phyloP scores from a whole-genome alignment of 2,113 vertebrate genomes.

The Azemiops feae region DNA sequence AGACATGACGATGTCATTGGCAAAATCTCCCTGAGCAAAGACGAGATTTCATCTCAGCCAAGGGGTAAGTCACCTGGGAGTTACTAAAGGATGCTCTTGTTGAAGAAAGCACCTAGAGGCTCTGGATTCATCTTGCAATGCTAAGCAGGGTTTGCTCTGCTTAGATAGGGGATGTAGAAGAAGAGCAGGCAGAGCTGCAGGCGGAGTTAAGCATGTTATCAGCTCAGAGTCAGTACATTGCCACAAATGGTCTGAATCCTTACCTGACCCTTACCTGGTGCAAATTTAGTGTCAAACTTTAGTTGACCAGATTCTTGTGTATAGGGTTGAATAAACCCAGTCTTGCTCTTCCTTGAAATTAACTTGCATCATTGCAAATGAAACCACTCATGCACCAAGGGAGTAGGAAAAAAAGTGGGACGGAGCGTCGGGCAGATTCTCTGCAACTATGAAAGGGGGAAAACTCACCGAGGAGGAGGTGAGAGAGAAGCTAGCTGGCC shows the following conservation, averaged over 20 bases:
- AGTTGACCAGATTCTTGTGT: too few relatives aligned
- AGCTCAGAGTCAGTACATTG: too few relatives aligned
- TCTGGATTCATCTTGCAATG: neutral
- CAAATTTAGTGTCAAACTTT: too few relatives aligned
- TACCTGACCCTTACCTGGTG: too few relatives aligned
- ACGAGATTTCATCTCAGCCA: conserved; percentile 73
- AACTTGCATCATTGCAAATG: neutral
- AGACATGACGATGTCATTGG: conserved; percentile 89
- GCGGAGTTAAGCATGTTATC: too few relatives aligned
- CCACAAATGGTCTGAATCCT: too few relatives aligned
- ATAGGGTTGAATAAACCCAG: too few relatives aligned
- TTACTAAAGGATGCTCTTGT: neutral
- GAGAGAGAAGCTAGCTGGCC: too few relatives aligned
- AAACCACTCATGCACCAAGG: neutral
- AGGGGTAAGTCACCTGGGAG: conserved; percentile 71
- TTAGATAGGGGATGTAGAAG: too few relatives aligned
- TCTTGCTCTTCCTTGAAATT: neutral
- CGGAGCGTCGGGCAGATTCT: neutral
- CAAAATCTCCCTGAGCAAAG: conserved; percentile 83
- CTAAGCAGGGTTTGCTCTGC: neutral
- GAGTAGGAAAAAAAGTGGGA: neutral
- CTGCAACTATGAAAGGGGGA: neutral
- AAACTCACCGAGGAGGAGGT: neutral
- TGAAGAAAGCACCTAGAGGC: neutral
- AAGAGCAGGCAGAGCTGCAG: too few relatives aligned